Conservation (phyloP, 1,140 invertebrate genomes). For the Teleopsis dalmanni region DNA sequence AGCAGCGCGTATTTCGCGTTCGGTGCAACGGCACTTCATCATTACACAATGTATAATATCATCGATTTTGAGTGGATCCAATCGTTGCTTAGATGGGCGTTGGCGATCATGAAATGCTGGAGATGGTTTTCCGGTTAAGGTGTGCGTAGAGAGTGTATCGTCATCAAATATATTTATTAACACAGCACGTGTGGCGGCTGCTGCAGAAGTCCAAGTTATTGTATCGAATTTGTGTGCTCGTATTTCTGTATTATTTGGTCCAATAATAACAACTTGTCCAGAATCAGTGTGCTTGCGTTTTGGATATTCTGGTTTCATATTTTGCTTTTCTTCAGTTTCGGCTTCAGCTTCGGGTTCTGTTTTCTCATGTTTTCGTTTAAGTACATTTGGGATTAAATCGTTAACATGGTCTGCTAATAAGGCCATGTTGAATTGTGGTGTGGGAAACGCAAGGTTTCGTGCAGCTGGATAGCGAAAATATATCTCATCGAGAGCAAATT, state of each 20-base stretch:
- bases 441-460: no score
- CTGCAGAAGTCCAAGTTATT: conserved; percentile 38
- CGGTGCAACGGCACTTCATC: conserved; percentile 25
- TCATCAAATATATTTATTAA: conserved; percentile 40
- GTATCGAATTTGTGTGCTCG: conserved; percentile 15
- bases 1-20: conserved; percentile 38
- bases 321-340: no score
- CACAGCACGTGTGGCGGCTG: conserved; percentile 42
- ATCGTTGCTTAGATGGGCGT: conserved; percentile 29
- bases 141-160: conserved; percentile 36
- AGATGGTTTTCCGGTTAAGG: conserved; percentile 44
- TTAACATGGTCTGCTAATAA: no score
- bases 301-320: no score
- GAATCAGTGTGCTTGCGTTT: no score
- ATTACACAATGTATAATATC: conserved; percentile 43
- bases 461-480: no score
- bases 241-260: conserved; percentile 35
- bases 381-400: no score
- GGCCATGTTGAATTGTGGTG: no score
- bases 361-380: no score
- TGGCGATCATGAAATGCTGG: conserved; percentile 34
- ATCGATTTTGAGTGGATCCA: conserved; percentile 37
- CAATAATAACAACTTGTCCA: conserved; percentile 33
- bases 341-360: no score
- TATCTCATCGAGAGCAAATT: no score